phyloP scores from a whole-genome alignment of 2,797 vertebrate species.

The Trichosurus vulpecula region DNA sequence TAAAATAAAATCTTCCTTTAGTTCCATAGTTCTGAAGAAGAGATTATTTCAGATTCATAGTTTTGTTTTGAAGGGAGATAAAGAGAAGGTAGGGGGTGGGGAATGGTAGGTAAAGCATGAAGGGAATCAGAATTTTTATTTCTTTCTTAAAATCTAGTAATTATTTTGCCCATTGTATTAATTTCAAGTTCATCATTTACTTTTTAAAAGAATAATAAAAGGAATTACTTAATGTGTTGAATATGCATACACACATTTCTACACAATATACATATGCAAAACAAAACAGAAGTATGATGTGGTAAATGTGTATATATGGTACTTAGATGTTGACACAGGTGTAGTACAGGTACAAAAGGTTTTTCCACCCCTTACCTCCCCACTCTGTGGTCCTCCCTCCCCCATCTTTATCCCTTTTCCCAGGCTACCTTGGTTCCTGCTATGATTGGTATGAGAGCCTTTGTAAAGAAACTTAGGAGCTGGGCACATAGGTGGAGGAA shows the following conservation, averaged over 20 bases:
- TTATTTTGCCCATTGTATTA: background rate
- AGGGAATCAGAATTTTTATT: constrained; percentile 39
- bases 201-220: background rate
- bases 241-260: background rate
- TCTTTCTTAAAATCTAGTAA: constrained; percentile 22
- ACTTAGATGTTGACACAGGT: background rate
- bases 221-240: constrained; percentile 10
- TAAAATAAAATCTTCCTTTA: constrained; percentile 6
- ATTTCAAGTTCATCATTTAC: constrained; percentile 17
- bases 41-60: constrained; percentile 30
- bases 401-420: background rate
- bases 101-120: constrained; percentile 6
- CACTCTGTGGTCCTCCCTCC: background rate
- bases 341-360: background rate
- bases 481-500: background rate
- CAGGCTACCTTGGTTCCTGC: background rate
- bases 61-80: background rate
- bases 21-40: constrained; percentile 22
- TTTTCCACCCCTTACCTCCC: background rate
- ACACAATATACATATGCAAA: background rate
- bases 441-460: background rate
- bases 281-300: background rate
- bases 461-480: background rate
- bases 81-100: background rate
- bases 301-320: background rate